These are phyloP conservation scores for Platycheirus albimanus DNA, from an alignment of 2,888 invertebrate species.

Conservation along the genomic window DNA sequence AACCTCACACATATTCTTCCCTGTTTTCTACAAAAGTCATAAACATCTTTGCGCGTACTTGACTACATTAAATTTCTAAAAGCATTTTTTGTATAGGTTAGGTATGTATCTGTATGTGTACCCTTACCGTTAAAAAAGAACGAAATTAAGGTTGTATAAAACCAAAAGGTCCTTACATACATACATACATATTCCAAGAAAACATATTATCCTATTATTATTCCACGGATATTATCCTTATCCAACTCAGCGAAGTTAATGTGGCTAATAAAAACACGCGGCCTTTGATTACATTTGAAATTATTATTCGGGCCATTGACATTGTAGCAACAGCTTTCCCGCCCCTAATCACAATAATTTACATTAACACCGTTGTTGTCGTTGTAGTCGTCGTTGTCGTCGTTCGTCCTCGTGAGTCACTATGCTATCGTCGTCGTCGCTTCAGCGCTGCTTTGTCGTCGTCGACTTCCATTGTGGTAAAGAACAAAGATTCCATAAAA, in stretches of 20 bases:
- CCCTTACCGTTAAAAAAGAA: background rate
- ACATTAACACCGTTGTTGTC: constrained; percentile 47
- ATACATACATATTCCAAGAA: constrained; percentile 16
- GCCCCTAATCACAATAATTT: constrained; percentile 48
- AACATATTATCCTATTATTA: constrained; percentile 46
- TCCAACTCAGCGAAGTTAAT: constrained; percentile 39
- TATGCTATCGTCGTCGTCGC: too few species aligned
- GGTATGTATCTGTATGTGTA: too few species aligned
- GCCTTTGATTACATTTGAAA: constrained; percentile 64
- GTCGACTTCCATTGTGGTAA: constrained; percentile 8
- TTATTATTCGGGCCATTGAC: constrained; percentile 62
- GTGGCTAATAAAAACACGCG: constrained; percentile 55
- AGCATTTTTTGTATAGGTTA: background rate
- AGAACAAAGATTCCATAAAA: constrained; percentile 47
- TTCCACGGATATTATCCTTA: constrained; percentile 43
- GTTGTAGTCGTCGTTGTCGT: background rate
- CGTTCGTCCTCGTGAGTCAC: too few species aligned
- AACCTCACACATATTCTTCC: too few species aligned
- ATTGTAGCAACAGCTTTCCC: constrained; percentile 35
- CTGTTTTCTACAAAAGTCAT: background rate
- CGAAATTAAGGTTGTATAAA: background rate
- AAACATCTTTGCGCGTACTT: background rate
- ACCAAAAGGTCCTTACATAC: background rate
- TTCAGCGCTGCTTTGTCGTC: too few species aligned
- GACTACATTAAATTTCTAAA: background rate